A percentile compares a stretch with the other conserved stretches of the same genome.
Conservation (phyloP, 2,113 vertebrate species). For the Lampris megalopsis region DNA sequence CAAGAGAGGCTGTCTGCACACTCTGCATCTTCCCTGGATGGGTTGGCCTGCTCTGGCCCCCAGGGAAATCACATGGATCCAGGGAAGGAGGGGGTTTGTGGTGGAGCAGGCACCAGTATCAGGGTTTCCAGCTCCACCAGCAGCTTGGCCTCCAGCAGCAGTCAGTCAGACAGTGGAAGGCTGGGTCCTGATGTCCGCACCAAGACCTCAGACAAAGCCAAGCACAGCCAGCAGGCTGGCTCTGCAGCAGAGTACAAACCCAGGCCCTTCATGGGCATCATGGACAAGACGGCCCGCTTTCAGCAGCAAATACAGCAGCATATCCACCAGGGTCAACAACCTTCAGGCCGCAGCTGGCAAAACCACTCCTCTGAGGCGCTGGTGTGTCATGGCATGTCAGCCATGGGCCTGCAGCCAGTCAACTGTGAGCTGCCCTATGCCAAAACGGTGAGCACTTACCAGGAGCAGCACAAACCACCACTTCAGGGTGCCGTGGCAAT, state of each 20-base stretch:
- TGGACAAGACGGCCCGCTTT: conserved; percentile 92
- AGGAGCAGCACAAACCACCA: conserved; percentile 80
- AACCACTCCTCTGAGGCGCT: conserved; percentile 82
- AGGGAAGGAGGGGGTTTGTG: conserved; percentile 69
- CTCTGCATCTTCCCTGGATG: conserved; percentile 75
- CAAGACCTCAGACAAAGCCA: conserved; percentile 83
- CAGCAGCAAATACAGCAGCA: conserved; percentile 67
- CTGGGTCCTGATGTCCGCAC: conserved; percentile 87
- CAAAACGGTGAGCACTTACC: conserved; percentile 79
- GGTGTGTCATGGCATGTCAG: conserved; percentile 60
- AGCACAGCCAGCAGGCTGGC: conserved; percentile 75
- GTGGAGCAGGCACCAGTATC: conserved; percentile 73
- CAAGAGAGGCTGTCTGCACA: conserved; percentile 80
- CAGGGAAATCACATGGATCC: conserved; percentile 28
- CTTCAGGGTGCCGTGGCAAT: conserved; percentile 70
- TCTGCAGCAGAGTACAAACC: conserved; percentile 84
- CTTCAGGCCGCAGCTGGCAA: conserved; percentile 84
- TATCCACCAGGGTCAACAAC: conserved; percentile 55
- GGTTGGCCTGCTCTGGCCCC: conserved; percentile 55
- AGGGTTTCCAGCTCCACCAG: conserved; percentile 87
- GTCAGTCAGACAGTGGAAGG: conserved; percentile 87
- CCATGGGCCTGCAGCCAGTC: conserved; percentile 74
- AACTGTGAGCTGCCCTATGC: conserved; percentile 81
- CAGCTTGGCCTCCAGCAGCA: conserved; percentile 88
- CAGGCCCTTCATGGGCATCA: conserved; percentile 95